Evolutionary conservation across 2,113 vertebrate genomes (phyloP), one percentile per base, ranked within the genome.

Genomic region (Brachypteracias leptosomus): DNA sequence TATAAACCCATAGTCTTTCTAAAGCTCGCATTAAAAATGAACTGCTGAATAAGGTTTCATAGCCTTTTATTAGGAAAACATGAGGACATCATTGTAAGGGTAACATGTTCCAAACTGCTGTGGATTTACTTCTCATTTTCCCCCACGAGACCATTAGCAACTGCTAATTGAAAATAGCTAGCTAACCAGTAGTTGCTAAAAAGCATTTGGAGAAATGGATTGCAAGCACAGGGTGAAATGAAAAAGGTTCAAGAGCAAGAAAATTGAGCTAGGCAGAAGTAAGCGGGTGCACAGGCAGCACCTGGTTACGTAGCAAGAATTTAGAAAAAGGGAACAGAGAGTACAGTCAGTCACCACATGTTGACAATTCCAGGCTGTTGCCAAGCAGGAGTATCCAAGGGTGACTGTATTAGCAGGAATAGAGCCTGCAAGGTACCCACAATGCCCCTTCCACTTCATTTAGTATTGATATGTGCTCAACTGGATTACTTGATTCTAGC

Each of bases 401-500:
- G 62, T 66, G 58, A 33, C 29, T 25, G 3, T 31, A 40, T 44
- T 16, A 76, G 58, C 51, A 88, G 42, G 18, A 91, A n/a, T 2
- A 40, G 9, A 84, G 81, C 38, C 46, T 77, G 17, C 47, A 89
- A 80, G 59, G 46, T 67, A 75, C 17, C n/a, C 49, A 72, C 67
- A 89, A 80, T 36, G 83, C 14, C 63, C 54, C 36, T 66, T 74
- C 72, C 26, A 63, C 24, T 91, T 78, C 12, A 59, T 4, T 75
- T 46, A 58, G 24, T n/a, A 18, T 5, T 29, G 31, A 14, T 68
- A 19, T 2, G 13, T 0, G 0, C n/a, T 83, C 36, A 17, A 3
- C 5, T 49, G 46, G 16, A 47, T 85, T 51, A 67, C 77, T 81
- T 40, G 25, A 42, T 75, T 20, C 70, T 24, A 42, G 15, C 7